These are phyloP conservation scores for Luperina nickerlii DNA, from an alignment of 2,888 invertebrate genomes.

Conservation along the genomic window DNA sequence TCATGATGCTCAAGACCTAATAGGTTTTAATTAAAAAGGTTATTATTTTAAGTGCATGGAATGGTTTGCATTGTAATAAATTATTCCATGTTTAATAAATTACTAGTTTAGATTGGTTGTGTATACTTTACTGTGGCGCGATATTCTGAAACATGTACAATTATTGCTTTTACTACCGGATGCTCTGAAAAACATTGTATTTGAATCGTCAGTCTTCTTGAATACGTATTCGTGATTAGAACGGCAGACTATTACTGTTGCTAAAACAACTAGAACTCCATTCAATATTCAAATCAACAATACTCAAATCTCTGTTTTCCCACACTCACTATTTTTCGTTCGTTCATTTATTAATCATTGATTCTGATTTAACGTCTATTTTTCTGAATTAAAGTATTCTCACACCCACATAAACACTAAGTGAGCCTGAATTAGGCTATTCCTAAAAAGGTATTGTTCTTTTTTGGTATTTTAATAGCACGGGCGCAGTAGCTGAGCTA, in stretches of 20 bases:
- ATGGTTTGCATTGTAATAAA: slow-evolving; percentile 10
- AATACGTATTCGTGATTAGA: slow-evolving; percentile 6
- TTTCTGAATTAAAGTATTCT: neutral
- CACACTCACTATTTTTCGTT: slow-evolving; percentile 1
- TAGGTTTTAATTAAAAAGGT: slow-evolving; percentile 26
- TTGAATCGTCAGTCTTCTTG: neutral
- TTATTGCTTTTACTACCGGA: slow-evolving; percentile 38
- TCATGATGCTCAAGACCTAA: slow-evolving; percentile 10
- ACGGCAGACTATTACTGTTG: neutral
- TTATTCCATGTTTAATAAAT: slow-evolving; percentile 14
- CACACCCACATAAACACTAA: neutral
- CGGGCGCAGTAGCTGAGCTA: neutral
- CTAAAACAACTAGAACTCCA: neutral
- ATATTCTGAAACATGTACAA: slow-evolving; percentile 18
- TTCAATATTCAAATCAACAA: slow-evolving; percentile 10
- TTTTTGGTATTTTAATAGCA: neutral
- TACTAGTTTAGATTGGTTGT: slow-evolving; percentile 12
- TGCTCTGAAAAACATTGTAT: slow-evolving; percentile 41
- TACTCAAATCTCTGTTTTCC: neutral
- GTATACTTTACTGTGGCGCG: neutral
- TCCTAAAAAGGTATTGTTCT: neutral
- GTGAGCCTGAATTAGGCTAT: neutral
- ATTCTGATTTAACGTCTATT: neutral
- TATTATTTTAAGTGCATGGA: neutral
- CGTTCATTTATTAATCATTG: neutral